phyloP scores from a whole-genome alignment of 2,888 invertebrate species.

The Apotomis turbidana region DNA sequence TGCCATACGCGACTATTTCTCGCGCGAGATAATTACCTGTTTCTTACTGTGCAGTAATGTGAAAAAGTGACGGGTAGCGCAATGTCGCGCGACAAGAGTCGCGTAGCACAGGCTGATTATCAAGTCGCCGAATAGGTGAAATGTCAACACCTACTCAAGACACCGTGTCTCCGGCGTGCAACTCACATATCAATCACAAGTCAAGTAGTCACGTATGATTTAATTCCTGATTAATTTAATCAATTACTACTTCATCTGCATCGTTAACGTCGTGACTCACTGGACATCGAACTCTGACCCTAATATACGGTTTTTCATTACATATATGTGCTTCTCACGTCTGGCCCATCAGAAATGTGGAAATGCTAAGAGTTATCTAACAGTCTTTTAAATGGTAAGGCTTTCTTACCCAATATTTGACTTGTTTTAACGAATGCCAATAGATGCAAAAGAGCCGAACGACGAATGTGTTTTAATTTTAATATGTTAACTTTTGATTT shows the following conservation, averaged over 20 bases:
- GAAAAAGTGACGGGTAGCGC: too few species aligned
- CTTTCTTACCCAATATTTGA: slow-evolving; percentile 29
- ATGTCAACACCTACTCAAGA: slow-evolving; percentile 19
- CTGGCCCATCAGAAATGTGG: slow-evolving; percentile 47
- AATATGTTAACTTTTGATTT: slow-evolving; percentile 6
- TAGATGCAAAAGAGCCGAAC: background rate
- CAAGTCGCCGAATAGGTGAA: background rate
- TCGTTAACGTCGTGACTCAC: slow-evolving; percentile 53
- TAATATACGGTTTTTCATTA: slow-evolving; percentile 48
- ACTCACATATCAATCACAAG: slow-evolving; percentile 26
- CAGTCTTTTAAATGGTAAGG: slow-evolving; percentile 33
- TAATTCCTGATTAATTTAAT: slow-evolving; percentile 38
- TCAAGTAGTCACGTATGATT: slow-evolving; percentile 19
- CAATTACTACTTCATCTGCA: slow-evolving; percentile 28
- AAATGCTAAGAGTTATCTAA: slow-evolving; percentile 32
- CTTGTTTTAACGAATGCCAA: slow-evolving; percentile 18
- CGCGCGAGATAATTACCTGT: too few species aligned
- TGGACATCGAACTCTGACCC: slow-evolving; percentile 58
- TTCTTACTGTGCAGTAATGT: too few species aligned
- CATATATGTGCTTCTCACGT: slow-evolving; percentile 47
- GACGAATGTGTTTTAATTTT: background rate
- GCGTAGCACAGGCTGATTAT: too few species aligned
- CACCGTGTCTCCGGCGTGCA: slow-evolving; percentile 20
- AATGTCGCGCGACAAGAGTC: too few species aligned
- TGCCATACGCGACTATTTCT: too few species aligned